Base-by-base conservation (phyloP, 2,797 vertebrate species). In the Hylomyscus alleni region DNA sequence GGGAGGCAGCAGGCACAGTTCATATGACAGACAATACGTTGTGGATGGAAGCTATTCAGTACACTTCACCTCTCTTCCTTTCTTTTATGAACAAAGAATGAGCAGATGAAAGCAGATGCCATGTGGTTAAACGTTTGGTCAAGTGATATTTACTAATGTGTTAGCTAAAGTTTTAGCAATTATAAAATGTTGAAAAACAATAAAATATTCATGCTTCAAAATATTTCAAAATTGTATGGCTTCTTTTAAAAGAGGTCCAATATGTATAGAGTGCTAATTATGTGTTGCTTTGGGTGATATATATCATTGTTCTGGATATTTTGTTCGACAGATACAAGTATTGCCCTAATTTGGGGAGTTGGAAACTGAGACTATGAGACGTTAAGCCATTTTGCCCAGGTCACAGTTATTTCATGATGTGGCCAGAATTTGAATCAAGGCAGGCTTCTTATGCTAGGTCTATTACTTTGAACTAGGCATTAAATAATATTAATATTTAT, bases 21-120 rank as follows among this genome's bases (percentile, higher is more conserved):
- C 13, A 12, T 80, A 34, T 97, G 91, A 96, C 89, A 91, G 87
- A 76, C 75, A 52, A 52, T 96, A 13, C 11, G 91, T 96, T 78
- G 62, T 97, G 69, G 81, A 62, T 82, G 76, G 80, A 96, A 96
- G 52, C 52, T 62, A 52, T 91, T 94, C 52, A 4, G 24, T 56
- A 40, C 14, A 83, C 72, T 77, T 92, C 50, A 31, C 37, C 4
- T 13, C 50, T 29, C 31, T 47, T 75, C 6, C 50, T 58, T 87
- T 34, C n/a, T 20, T 77, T 65, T 29, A 44, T 34, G 24, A 84
- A 67, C 19, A n/a, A 62, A 56, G 62, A 67, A 83, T 24, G 56
- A 78, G 83, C 34, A 37, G 54, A 50, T 52, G 56, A 91, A 37
- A n/a, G 6, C 17, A 15, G 9, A 5, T 82, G 34, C 6, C 72